Base-by-base conservation (phyloP, 2,113 vertebrate genomes). In the Paracanthobrama guichenoti region DNA sequence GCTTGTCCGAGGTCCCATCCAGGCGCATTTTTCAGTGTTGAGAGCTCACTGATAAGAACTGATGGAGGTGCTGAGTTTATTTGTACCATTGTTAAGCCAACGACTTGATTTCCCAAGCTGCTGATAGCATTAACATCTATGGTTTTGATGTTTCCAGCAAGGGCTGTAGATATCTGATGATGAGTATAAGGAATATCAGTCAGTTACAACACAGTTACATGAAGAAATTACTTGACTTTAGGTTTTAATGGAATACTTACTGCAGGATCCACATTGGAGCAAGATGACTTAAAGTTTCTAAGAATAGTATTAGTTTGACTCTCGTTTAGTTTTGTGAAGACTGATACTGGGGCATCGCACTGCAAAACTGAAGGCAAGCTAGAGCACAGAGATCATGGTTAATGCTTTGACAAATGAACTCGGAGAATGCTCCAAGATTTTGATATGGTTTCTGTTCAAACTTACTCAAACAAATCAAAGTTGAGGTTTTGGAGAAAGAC, bases 351-450 rank as follows among this genome's bases (percentile, higher is more conserved):
- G 50, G 81, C 86, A 69, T 16, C 18, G 28, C 88, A 89, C 44
- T 80, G 88, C 44, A 89, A 84, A 20, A 39, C 0, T 13, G 24
- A 24, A 28, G 88, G 86, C 75, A 89, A 82, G n/a, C 88, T 89
- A 44, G 72, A 81, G 35, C 5, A 74, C 7, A 75, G 71, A 69
- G 55, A 57, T 28, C 57, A 55, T 3, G 5, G 8, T 46, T 39
- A 64, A 31, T 5, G 18, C 2, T 22, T 13, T 35, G 16, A 22
- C 55, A 53, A 46, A 14, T 57, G 6, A 28, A 62, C 18, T 16
- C 53, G 7, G 20, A 12, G 11, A 59, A 46, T 6, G 20, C 9
- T 18, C 0, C 11, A 13, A 50, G 39, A 66, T 26, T 78, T 60
- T 60, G 14, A 14, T 31, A 6, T 9, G 42, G 18, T 31, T 66